These are phyloP conservation scores for Alces alces DNA, from an alignment of 2,113 vertebrate genomes.

Conservation along the genomic window DNA sequence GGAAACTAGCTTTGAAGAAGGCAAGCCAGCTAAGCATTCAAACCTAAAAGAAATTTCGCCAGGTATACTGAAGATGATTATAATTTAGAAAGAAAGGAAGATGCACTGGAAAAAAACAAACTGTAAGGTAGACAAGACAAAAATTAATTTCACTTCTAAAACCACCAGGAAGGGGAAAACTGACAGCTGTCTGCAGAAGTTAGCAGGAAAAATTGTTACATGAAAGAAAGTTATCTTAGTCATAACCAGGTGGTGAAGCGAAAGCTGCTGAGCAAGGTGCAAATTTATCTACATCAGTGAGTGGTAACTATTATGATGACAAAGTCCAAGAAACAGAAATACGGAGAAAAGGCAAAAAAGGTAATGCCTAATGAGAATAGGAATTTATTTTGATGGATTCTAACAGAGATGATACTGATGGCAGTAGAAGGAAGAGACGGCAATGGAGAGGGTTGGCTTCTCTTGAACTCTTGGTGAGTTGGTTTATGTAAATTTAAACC, in stretches of 20 bases:
- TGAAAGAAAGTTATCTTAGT: background rate
- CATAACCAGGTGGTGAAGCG: background rate
- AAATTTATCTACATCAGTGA: background rate
- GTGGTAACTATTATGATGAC: background rate
- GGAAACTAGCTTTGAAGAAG: conserved; percentile 50
- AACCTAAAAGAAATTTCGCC: conserved; percentile 33
- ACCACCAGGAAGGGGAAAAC: background rate
- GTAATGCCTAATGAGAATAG: background rate
- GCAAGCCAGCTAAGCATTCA: conserved; percentile 36
- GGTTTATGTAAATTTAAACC: conserved; percentile 7
- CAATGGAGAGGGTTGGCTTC: background rate
- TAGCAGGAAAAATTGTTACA: background rate
- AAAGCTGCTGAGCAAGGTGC: background rate
- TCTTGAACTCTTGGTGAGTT: background rate
- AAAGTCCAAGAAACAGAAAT: background rate
- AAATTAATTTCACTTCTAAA: conserved; percentile 22
- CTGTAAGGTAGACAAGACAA: background rate
- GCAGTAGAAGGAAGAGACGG: background rate
- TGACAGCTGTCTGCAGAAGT: background rate
- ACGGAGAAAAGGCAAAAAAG: background rate
- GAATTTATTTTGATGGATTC: background rate
- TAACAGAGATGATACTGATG: background rate
- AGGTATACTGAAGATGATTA: conserved; percentile 30
- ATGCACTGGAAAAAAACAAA: background rate
- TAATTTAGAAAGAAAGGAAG: conserved; percentile 40